phyloP scores from a whole-genome alignment of 2,797 vertebrate genomes.

The Otolemur crassicaudatus region DNA sequence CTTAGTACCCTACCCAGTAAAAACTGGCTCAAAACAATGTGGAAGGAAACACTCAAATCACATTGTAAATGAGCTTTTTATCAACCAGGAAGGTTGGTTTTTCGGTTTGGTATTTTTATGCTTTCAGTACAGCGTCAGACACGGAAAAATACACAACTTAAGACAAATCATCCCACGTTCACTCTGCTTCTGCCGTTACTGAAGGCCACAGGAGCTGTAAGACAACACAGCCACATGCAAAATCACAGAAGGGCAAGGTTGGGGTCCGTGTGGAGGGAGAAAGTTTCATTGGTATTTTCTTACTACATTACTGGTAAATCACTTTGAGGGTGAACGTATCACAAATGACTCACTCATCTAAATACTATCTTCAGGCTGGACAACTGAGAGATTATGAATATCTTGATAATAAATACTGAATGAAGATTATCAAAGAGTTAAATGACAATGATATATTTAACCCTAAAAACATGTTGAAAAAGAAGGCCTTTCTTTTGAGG shows the following conservation, averaged over 20 bases:
- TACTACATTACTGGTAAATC: neutral
- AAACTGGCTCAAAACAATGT: neutral
- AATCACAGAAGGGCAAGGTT: neutral
- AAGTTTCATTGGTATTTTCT: neutral
- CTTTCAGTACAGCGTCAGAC: neutral
- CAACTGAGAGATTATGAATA: neutral
- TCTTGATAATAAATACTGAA: constrained; percentile 51
- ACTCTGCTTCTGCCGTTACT: neutral
- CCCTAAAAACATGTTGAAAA: neutral
- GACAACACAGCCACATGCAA: neutral
- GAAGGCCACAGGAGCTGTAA: neutral
- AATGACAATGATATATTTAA: neutral
- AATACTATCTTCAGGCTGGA: constrained; percentile 27
- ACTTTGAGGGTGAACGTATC: neutral
- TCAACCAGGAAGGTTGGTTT: neutral
- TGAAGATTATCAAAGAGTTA: neutral
- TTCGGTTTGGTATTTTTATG: neutral
- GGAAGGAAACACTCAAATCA: neutral
- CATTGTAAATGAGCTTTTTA: constrained; percentile 5
- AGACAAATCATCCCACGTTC: neutral
- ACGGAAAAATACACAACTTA: constrained; percentile 3
- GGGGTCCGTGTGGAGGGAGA: neutral
- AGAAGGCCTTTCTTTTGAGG: neutral
- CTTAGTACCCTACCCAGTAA: neutral
- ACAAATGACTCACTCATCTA: constrained; percentile 61